Evolutionary conservation across 1,140 invertebrate genomes (phyloP).

Genomic region (Bombus pyrosoma): DNA sequence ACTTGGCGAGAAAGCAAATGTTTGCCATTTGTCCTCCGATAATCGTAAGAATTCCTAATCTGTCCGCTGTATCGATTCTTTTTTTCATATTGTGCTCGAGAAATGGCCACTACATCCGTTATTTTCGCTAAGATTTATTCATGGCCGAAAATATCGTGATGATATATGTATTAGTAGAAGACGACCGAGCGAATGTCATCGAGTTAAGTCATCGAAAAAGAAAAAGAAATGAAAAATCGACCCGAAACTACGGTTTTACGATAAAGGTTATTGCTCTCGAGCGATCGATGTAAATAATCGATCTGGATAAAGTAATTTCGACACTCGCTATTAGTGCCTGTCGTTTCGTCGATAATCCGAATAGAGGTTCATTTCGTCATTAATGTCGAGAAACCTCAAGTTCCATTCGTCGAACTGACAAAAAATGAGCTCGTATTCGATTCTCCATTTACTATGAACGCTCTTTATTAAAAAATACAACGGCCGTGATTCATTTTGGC

Average conservation of each 20-base stretch:
- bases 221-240: neutral
- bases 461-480: constrained; percentile 63
- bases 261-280: constrained; percentile 19
- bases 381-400: neutral
- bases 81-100: constrained; percentile 13
- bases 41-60: constrained; percentile 54
- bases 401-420: constrained; percentile 26
- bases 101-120: constrained; percentile 8
- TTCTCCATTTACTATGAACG: constrained; percentile 63
- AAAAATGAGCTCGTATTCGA: constrained; percentile 56
- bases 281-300: constrained; percentile 27
- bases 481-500: constrained; percentile 29
- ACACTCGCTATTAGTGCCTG: constrained; percentile 55
- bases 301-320: constrained; percentile 37
- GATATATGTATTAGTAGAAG: neutral
- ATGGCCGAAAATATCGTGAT: neutral
- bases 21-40: constrained; percentile 55
- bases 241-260: neutral
- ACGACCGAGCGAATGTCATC: neutral
- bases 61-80: constrained; percentile 52
- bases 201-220: constrained; percentile 9
- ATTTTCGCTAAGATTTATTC: constrained; percentile 18
- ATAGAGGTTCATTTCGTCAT: constrained; percentile 6
- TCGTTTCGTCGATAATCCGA: constrained; percentile 44
- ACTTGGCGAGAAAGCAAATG: constrained; percentile 59